phyloP scores from a whole-genome alignment of 2,888 invertebrate genomes.

The Norana najaformis region DNA sequence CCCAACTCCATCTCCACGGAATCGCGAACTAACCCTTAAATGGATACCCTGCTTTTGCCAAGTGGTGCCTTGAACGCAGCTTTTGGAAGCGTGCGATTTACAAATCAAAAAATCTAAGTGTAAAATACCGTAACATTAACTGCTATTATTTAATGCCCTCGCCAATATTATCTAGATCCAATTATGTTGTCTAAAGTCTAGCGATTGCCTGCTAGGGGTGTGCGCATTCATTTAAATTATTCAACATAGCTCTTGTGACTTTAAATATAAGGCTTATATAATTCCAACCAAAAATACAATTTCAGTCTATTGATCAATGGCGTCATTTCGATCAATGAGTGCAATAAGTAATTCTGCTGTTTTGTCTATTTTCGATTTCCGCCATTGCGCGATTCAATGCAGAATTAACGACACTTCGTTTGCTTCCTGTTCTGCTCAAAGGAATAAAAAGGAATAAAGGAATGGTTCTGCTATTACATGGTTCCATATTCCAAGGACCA shows the following conservation, averaged over 20 bases:
- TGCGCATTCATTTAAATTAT: not conserved
- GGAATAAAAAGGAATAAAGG: no score
- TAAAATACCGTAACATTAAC: not conserved
- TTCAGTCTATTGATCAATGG: not conserved
- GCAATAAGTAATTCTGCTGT: not conserved
- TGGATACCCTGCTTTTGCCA: not conserved
- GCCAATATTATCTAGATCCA: not conserved
- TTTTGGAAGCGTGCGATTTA: not conserved
- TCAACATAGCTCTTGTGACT: not conserved
- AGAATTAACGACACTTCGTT: not conserved
- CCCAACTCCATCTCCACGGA: not conserved
- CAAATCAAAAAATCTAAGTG: not conserved
- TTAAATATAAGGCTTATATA: not conserved
- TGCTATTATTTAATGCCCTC: not conserved
- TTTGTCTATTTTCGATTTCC: not conserved
- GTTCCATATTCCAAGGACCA: no score
- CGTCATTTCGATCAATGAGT: not conserved
- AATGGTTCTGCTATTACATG: no score
- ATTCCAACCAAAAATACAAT: not conserved
- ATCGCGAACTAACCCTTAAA: not conserved
- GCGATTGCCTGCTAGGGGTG: not conserved
- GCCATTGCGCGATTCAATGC: not conserved
- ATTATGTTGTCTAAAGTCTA: not conserved
- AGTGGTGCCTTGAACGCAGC: not conserved
- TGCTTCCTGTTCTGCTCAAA: no score